These are phyloP conservation scores for Watsonalla cultraria DNA, from an alignment of 2,888 invertebrate genomes.

Conservation along the genomic window DNA sequence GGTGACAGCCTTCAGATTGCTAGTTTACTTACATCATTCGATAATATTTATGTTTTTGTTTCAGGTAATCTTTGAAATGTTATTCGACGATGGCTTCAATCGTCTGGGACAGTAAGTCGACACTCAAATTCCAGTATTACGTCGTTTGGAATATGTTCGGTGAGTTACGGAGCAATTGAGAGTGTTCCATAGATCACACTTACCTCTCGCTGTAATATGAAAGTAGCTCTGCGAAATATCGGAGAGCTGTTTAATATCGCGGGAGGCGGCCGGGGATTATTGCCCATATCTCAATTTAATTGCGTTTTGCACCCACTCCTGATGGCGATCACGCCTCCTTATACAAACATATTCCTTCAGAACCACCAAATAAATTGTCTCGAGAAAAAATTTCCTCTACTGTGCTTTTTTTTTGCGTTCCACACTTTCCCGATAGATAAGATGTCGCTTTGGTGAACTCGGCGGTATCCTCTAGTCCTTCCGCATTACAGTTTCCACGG, in stretches of 20 bases:
- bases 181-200: neutral
- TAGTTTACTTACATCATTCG: no score
- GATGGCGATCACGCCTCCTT: constrained; percentile 2
- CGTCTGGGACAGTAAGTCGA: no score
- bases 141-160: no score
- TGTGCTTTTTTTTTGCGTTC: neutral
- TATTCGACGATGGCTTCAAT: no score
- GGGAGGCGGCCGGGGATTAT: constrained; percentile 18
- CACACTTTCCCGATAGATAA: neutral
- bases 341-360: constrained; percentile 14
- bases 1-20: no score
- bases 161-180: no score
- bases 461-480: neutral
- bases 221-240: constrained; percentile 6
- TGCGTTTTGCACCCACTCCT: constrained; percentile 12
- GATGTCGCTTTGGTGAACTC: neutral
- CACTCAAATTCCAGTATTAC: no score
- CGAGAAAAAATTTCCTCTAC: constrained; percentile 2
- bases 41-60: no score
- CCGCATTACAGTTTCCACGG: neutral
- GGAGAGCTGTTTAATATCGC: constrained; percentile 17
- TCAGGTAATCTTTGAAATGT: no score
- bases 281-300: constrained; percentile 27
- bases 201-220: constrained; percentile 4
- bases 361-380: constrained; percentile 11